Evolutionary conservation across 2,797 vertebrate genomes (phyloP).

Genomic region (Fistularia tabacaria): DNA sequence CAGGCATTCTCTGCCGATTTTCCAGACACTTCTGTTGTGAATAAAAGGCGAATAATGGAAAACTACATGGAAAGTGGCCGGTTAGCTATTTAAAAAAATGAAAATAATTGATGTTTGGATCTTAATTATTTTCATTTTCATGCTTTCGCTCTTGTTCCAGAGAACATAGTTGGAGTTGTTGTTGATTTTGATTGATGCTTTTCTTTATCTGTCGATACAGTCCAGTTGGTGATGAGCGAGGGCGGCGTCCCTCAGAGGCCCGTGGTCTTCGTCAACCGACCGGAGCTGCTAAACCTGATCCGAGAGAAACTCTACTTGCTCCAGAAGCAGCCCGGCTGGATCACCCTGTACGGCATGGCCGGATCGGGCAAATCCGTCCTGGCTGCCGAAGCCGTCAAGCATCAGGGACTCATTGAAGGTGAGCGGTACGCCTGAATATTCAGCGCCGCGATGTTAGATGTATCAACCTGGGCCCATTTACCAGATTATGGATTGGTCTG

Average conservation of each 20-base stretch:
- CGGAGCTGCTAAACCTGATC: slow-evolving; percentile 77
- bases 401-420: slow-evolving; percentile 86
- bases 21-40: too few species aligned
- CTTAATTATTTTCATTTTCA: too few species aligned
- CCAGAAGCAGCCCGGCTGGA: slow-evolving; percentile 83
- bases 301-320: slow-evolving; percentile 82
- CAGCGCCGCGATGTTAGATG: neutral
- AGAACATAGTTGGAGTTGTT: neutral
- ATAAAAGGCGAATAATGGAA: too few species aligned
- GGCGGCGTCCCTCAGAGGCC: slow-evolving; percentile 95
- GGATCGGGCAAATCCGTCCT: slow-evolving; percentile 97
- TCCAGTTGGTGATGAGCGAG: slow-evolving; percentile 81
- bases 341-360: slow-evolving; percentile 95
- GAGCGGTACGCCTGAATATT: slow-evolving; percentile 5
- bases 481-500: neutral
- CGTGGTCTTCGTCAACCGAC: slow-evolving; percentile 88
- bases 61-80: too few species aligned
- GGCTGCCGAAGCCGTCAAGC: slow-evolving; percentile 88
- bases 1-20: too few species aligned
- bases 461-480: neutral
- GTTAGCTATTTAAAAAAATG: too few species aligned
- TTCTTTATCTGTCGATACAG: slow-evolving; percentile 28
- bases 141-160: too few species aligned
- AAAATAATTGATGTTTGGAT: too few species aligned
- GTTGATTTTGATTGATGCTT: neutral